Percentiles rank a stretch among this genome's conserved stretches.
Evolutionary conservation across 64 coral and sea anemone species (phyloP).

Genomic region (Actinia tenebrosa): DNA sequence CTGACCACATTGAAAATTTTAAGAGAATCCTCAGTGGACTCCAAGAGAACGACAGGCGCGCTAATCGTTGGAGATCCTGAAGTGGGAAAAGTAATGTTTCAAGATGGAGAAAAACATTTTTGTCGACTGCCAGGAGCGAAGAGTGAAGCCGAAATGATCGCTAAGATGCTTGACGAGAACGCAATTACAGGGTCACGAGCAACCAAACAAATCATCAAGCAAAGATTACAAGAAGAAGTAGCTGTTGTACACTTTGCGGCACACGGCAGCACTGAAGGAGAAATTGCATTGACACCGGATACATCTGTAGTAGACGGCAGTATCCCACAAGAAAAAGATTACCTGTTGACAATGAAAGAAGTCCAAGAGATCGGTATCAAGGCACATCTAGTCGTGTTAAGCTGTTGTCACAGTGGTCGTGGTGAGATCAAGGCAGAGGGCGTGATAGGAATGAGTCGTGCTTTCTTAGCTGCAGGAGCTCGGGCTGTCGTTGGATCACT

Average conservation of each 20-base stretch:
- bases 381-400: background rate
- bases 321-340: background rate
- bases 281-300: constrained; percentile 13
- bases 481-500: background rate
- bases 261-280: constrained; percentile 20
- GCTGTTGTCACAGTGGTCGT: constrained; percentile 19
- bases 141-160: constrained; percentile 10
- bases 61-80: constrained; percentile 29
- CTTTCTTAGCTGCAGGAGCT: constrained; percentile 6
- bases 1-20: constrained; percentile 35
- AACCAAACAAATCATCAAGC: constrained; percentile 1
- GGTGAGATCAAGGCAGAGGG: constrained; percentile 18
- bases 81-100: constrained; percentile 15
- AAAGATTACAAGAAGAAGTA: constrained; percentile 1
- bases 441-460: constrained; percentile 2
- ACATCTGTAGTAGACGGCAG: background rate
- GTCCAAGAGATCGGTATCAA: background rate
- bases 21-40: constrained; percentile 10
- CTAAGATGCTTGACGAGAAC: background rate
- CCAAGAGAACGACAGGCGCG: constrained; percentile 18
- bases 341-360: constrained; percentile 22
- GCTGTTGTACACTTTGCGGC: constrained; percentile 29
- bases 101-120: background rate
- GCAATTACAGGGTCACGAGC: constrained; percentile 14
- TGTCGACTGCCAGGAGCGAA: background rate